Conservation (phyloP, 2,797 vertebrate species). For the Pseudocheirus occidentalis region DNA sequence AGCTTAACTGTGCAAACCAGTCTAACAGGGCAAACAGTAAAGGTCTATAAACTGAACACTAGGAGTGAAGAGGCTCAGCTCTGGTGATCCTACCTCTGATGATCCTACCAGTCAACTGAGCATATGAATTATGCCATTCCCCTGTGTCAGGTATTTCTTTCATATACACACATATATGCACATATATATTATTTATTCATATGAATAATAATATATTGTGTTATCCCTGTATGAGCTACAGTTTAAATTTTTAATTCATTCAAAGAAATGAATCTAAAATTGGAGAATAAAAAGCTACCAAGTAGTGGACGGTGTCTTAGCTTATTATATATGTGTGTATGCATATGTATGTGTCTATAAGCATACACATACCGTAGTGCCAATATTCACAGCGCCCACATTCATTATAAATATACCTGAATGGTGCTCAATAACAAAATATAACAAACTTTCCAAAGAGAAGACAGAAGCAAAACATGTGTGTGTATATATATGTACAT, state of each 20-base stretch:
- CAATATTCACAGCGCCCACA: no score
- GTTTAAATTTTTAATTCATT: background rate
- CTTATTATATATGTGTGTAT: background rate
- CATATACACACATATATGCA: background rate
- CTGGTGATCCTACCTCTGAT: background rate
- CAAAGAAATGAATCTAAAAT: background rate
- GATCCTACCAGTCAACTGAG: background rate
- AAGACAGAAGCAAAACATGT: no score
- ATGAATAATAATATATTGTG: background rate
- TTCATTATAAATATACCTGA: no score
- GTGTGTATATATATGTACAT: rapidly evolving
- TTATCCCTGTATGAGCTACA: background rate
- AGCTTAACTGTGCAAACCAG: background rate
- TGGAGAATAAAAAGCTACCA: background rate
- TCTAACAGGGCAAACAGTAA: background rate
- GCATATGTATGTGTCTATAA: no score
- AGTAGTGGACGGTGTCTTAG: background rate
- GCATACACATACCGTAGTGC: background rate
- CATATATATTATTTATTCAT: background rate
- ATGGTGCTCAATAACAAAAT: no score
- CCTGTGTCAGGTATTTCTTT: background rate
- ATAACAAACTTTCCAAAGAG: no score
- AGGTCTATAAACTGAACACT: background rate
- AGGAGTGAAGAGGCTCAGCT: background rate
- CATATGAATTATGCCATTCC: background rate